These are phyloP conservation scores for Triops cancriformis DNA, from an alignment of 1,140 invertebrate species.

Conservation along the genomic window DNA sequence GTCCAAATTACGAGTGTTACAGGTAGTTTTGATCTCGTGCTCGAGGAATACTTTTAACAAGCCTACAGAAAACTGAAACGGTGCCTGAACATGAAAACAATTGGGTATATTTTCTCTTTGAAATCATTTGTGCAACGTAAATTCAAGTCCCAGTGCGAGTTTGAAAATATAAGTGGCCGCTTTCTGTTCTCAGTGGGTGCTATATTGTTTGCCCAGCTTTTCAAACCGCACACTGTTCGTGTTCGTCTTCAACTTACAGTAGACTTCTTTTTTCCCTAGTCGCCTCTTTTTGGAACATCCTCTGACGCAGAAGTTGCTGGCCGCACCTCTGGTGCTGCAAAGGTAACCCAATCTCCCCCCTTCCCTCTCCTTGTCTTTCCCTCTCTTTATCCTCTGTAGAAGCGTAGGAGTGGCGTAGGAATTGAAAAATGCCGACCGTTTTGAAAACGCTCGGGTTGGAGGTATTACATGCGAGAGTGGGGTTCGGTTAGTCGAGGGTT, in stretches of 20 bases:
- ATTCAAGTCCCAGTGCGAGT: background rate
- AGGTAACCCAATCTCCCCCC: background rate
- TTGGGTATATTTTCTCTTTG: background rate
- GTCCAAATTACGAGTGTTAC: no score
- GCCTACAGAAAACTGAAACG: background rate
- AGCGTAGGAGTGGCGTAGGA: background rate
- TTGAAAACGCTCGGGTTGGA: background rate
- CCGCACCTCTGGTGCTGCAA: conserved; percentile 4
- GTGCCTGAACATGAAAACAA: background rate
- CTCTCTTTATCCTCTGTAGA: background rate
- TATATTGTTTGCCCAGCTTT: conserved; percentile 14
- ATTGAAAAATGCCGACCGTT: background rate
- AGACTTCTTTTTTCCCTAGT: background rate
- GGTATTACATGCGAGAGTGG: background rate
- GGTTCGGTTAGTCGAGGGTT: background rate
- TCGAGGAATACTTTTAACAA: no score
- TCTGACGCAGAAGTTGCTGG: conserved; percentile 5
- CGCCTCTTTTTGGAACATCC: background rate
- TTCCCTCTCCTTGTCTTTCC: background rate
- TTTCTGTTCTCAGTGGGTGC: background rate
- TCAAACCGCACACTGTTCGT: conserved; percentile 5
- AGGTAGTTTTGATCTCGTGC: no score
- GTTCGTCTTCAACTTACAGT: conserved; percentile 4
- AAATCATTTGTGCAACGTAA: background rate
- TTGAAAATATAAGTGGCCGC: background rate